Evolutionary conservation across 1,140 invertebrate genomes (phyloP).

Genomic region (Drosophila nebulosa): DNA sequence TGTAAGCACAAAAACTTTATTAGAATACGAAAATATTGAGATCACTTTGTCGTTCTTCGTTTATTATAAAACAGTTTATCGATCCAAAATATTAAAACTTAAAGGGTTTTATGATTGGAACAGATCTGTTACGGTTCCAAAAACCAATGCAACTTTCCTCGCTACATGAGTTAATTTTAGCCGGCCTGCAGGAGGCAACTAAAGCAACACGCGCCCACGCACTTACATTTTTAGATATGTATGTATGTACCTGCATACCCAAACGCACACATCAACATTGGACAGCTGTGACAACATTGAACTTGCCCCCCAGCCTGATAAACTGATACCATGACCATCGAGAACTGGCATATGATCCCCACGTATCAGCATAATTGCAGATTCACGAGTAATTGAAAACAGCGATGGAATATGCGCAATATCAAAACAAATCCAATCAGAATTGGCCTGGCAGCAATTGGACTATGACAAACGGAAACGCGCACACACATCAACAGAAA

Average conservation of each 20-base stretch:
- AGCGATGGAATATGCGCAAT: constrained; percentile 11
- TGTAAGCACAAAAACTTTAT: no score
- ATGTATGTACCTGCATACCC: not conserved
- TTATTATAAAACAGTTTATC: no score
- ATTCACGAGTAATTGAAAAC: constrained; percentile 4
- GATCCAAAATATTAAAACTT: no score
- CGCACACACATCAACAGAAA: not conserved
- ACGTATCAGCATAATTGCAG: constrained; percentile 14
- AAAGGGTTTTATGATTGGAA: no score
- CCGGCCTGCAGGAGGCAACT: constrained; percentile 13
- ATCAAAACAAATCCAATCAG: constrained; percentile 57
- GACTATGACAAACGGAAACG: constrained; percentile 30
- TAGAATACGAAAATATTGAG: no score
- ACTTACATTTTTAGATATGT: not conserved
- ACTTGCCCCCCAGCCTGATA: constrained; percentile 33
- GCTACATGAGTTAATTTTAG: constrained; percentile 54
- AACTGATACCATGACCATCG: not conserved
- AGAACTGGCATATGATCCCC: constrained; percentile 1
- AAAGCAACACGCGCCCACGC: not conserved
- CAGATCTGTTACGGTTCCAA: not conserved
- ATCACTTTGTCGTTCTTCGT: no score
- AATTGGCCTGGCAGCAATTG: constrained; percentile 52
- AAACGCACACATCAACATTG: constrained; percentile 3
- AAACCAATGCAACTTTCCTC: not conserved
- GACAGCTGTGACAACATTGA: constrained; percentile 8